These are phyloP conservation scores for Odiellus spinosus DNA, from an alignment of 2,888 invertebrate species.

Conservation along the genomic window DNA sequence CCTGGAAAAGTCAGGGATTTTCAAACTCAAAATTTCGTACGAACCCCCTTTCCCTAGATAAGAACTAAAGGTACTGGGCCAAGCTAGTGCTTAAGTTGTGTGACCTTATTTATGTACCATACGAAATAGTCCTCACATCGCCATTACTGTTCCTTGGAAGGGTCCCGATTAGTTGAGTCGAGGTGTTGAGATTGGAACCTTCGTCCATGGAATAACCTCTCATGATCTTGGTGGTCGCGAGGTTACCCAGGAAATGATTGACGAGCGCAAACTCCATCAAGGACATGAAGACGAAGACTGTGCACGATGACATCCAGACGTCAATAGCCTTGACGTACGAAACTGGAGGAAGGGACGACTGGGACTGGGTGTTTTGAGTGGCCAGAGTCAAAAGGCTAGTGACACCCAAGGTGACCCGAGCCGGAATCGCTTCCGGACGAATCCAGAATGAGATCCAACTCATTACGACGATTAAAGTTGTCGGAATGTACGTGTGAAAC, in stretches of 20 bases:
- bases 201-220: constrained; percentile 16
- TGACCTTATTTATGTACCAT: too few relatives aligned
- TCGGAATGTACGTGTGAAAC: constrained; percentile 81
- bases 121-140: too few relatives aligned
- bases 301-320: constrained; percentile 35
- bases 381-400: constrained; percentile 74
- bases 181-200: neutral
- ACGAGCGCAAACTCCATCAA: constrained; percentile 35
- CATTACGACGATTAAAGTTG: constrained; percentile 80
- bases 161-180: neutral
- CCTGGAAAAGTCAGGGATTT: too few relatives aligned
- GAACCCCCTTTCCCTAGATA: too few relatives aligned
- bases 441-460: constrained; percentile 95
- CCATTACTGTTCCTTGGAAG: constrained; percentile 7
- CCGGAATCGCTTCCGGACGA: constrained; percentile 84
- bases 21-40: too few relatives aligned
- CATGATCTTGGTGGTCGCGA: constrained; percentile 55
- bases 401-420: constrained; percentile 82
- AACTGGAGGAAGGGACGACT: constrained; percentile 76
- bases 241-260: constrained; percentile 57
- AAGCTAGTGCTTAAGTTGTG: too few relatives aligned
- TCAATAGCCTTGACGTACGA: constrained; percentile 57
- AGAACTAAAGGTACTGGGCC: too few relatives aligned
- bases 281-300: constrained; percentile 35
- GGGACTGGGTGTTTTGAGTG: constrained; percentile 87